These are phyloP conservation scores for Atopsyche davidsoni DNA, from an alignment of 1,140 invertebrate species.

Conservation along the genomic window DNA sequence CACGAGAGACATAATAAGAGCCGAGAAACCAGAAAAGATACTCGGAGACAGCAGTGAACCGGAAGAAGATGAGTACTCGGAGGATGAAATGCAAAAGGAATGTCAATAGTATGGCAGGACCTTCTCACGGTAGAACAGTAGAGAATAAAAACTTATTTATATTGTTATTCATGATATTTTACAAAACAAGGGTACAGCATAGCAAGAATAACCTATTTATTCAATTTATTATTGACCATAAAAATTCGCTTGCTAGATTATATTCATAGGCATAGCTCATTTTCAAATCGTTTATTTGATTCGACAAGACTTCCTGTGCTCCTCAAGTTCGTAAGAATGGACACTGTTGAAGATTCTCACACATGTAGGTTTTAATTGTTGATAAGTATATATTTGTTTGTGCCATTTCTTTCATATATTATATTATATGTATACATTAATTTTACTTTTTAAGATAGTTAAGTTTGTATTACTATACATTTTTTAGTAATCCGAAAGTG, in stretches of 20 bases:
- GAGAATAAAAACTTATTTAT: too few species aligned
- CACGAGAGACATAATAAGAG: conserved; percentile 17
- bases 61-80: conserved; percentile 43
- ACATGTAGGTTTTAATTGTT: conserved; percentile 25
- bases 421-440: conserved; percentile 14
- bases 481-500: conserved; percentile 8
- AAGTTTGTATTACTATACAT: conserved; percentile 8
- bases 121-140: too few species aligned
- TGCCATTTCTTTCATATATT: conserved; percentile 26
- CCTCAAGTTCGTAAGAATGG: too few species aligned
- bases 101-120: conserved; percentile 29
- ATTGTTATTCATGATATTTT: too few species aligned
- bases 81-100: conserved; percentile 40
- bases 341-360: conserved; percentile 29
- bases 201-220: too few species aligned
- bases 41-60: conserved; percentile 40
- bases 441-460: conserved; percentile 12
- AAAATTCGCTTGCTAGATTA: too few species aligned
- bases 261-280: too few species aligned
- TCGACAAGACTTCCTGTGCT: too few species aligned
- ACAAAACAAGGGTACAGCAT: too few species aligned
- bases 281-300: too few species aligned
- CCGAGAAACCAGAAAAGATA: conserved; percentile 27
- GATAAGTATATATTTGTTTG: conserved; percentile 24
- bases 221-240: too few species aligned